phyloP scores from a whole-genome alignment of 1,140 invertebrate genomes.

The Dendroctonus valens region DNA sequence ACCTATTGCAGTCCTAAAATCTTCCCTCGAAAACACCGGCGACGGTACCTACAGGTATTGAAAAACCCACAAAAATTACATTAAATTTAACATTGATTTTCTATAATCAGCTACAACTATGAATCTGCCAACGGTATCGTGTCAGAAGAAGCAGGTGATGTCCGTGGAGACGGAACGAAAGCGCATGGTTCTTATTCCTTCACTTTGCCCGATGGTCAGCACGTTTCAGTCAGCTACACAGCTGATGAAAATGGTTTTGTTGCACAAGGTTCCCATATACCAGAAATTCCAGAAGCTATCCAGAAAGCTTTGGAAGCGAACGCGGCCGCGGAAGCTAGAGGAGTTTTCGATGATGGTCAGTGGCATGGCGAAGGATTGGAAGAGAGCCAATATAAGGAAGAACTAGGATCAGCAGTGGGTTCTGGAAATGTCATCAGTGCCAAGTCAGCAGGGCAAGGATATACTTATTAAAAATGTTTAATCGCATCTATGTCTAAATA shows the following conservation, averaged over 20 bases:
- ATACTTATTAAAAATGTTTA: too few species aligned
- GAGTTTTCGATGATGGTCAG: conserved; percentile 39
- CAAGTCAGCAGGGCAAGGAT: too few species aligned
- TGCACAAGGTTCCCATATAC: conserved; percentile 53
- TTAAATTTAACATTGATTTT: neutral
- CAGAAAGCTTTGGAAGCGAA: conserved; percentile 54
- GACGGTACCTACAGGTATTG: conserved; percentile 47
- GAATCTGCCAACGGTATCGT: conserved; percentile 61
- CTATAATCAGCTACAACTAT: conserved; percentile 54
- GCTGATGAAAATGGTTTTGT: conserved; percentile 60
- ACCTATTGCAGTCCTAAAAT: conserved; percentile 51
- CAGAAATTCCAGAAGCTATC: conserved; percentile 54
- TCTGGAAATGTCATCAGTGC: too few species aligned
- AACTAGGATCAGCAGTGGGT: neutral
- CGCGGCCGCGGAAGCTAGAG: conserved; percentile 41
- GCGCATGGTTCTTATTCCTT: conserved; percentile 57
- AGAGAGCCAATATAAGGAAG: conserved; percentile 19
- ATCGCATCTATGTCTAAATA: too few species aligned
- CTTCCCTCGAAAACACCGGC: conserved; percentile 30
- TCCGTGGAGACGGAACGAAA: conserved; percentile 42
- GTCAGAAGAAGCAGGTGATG: conserved; percentile 55
- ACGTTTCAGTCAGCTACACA: conserved; percentile 57
- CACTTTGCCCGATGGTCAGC: conserved; percentile 56
- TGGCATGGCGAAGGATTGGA: conserved; percentile 33
- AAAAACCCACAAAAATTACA: neutral